These are phyloP conservation scores for Nezara viridula DNA, from an alignment of 2,888 invertebrate species.

Conservation along the genomic window DNA sequence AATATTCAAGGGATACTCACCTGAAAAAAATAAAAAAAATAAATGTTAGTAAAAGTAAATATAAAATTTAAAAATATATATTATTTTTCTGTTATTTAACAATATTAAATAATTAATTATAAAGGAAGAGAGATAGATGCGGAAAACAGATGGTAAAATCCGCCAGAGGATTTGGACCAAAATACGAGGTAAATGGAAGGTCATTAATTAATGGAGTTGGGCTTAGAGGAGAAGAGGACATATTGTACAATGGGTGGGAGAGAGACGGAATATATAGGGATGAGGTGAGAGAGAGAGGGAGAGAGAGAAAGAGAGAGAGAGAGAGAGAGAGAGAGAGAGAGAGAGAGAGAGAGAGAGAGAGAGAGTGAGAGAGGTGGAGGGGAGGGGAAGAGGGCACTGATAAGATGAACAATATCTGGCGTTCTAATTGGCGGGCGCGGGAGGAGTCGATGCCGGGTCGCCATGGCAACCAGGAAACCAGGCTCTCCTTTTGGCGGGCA, in stretches of 20 bases:
- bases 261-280: neutral
- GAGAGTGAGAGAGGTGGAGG: neutral
- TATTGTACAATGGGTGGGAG: neutral
- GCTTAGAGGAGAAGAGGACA: neutral
- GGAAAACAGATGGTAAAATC: neutral
- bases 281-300: neutral
- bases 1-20: neutral
- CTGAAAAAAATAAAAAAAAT: neutral
- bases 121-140: neutral
- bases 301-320: neutral
- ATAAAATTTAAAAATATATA: neutral
- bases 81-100: neutral
- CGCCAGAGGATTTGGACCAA: neutral
- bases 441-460: conserved; percentile 64
- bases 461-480: conserved; percentile 58
- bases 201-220: neutral
- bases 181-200: neutral
- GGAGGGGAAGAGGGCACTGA: neutral
- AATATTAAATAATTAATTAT: no score
- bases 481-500: conserved; percentile 19
- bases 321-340: neutral
- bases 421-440: conserved; percentile 59
- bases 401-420: neutral
- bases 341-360: neutral
- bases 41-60: neutral